phyloP scores from a whole-genome alignment of 2,113 vertebrate species.

The Jaculus jaculus region DNA sequence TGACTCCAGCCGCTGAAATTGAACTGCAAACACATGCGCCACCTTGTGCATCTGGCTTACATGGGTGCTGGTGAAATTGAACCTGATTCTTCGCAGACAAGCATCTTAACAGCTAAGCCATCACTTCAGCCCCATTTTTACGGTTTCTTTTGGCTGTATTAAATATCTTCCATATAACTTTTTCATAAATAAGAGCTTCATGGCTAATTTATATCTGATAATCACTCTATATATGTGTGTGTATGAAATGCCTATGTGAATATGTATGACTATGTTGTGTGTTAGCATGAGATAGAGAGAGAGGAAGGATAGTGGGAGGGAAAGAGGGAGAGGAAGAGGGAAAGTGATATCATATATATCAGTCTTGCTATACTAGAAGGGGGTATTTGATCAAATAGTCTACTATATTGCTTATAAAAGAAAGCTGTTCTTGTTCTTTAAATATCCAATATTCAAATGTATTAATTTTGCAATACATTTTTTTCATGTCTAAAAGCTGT shows the following conservation, averaged over 20 bases:
- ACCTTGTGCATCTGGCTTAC: too few species aligned
- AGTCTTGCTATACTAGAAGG: background rate
- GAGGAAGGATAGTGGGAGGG: background rate
- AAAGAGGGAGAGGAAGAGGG: background rate
- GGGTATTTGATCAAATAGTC: background rate
- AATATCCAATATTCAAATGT: background rate
- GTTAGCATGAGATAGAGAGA: too few species aligned
- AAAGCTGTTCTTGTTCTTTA: background rate
- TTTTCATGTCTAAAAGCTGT: background rate
- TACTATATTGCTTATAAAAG: background rate
- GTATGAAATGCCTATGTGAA: background rate
- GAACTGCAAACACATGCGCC: too few species aligned
- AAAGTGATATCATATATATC: background rate
- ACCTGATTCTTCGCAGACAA: too few species aligned
- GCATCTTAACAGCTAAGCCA: too few species aligned
- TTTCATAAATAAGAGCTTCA: background rate
- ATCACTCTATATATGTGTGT: background rate
- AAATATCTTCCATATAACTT: background rate
- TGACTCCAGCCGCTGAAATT: too few species aligned
- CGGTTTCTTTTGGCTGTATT: background rate
- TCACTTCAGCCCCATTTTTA: background rate
- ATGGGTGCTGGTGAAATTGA: too few species aligned
- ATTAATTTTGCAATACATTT: background rate
- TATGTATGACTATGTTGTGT: background rate
- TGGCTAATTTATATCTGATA: background rate